Conservation (phyloP, 2,888 invertebrate species). For the Bibio marci region DNA sequence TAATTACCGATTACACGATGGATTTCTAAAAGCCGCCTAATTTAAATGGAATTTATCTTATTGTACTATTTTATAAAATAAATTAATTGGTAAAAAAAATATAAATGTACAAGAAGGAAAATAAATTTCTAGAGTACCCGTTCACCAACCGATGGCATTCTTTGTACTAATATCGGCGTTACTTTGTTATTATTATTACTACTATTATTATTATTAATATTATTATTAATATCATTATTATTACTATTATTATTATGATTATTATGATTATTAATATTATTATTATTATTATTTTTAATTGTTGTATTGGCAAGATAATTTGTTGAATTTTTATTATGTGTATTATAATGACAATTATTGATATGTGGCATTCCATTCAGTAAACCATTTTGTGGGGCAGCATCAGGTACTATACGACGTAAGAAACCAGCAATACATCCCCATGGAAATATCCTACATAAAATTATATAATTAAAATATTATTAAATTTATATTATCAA, state of each 20-base stretch:
- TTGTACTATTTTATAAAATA: too few relatives aligned
- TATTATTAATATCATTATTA: conserved; percentile 6
- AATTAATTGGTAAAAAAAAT: too few relatives aligned
- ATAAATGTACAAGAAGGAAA: too few relatives aligned
- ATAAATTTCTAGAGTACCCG: conserved; percentile 28
- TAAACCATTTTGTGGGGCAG: conserved; percentile 33
- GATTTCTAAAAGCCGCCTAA: too few relatives aligned
- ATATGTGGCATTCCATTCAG: conserved; percentile 7
- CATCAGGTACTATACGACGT: conserved; percentile 48
- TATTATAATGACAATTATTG: too few relatives aligned
- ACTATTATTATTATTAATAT: conserved; percentile 5
- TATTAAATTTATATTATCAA: conserved; percentile 3
- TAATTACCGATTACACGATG: too few relatives aligned
- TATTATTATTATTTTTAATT: background rate
- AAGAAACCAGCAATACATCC: conserved; percentile 45
- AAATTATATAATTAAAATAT: conserved; percentile 11
- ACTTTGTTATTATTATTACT: conserved; percentile 10
- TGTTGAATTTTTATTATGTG: background rate
- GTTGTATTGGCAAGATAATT: background rate
- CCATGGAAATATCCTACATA: conserved; percentile 62
- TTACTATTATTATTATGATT: conserved; percentile 1
- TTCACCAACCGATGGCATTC: conserved; percentile 27
- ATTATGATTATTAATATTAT: background rate
- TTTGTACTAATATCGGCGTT: conserved; percentile 25
- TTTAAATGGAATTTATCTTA: too few relatives aligned